Base-by-base conservation (phyloP, 2,113 vertebrate genomes). In the Megaleporinus macrocephalus region DNA sequence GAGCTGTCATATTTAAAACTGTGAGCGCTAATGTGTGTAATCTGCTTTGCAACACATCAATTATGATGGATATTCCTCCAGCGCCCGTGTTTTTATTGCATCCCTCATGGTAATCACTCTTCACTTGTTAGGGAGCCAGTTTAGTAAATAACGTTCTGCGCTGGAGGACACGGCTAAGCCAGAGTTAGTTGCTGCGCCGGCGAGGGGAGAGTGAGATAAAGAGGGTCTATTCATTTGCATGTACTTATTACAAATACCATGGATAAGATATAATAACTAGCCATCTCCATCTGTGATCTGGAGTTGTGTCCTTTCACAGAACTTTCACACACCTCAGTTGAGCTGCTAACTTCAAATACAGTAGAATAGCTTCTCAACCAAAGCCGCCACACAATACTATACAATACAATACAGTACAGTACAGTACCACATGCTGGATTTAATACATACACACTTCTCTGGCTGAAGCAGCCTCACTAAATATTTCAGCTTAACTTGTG, bases 1-100 rank as follows among this genome's bases (percentile, higher is more conserved):
- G 85, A 92, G 93, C 93, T 94, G 94, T 94, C 94, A 93, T 91
- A 89, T 91, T 89, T 90, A 92, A 92, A 93, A 91, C 92, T 92
- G 93, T 92, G 92, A 92, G 91, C 90, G 87, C 91, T 94, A 95
- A 95, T 94, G 92, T 95, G 93, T 94, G 93, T 95, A 94, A 95
- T 95, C 94, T 94, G 94, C 93, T 95, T 93, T 93, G 93, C 93
- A 93, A 95, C 94, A 94, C 93, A 94, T 95, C 93, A 94, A 93
- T 95, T 94, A 94, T 95, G 93, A 94, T 92, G 92, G 92, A 95
- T 95, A 92, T 92, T 93, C 89, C 91, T 91, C 87, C 80, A 51
- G 89, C 51, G 33, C 88, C 88, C 86, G 90, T 89, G 89, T 92
- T 90, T 87, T 84, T 90, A 87, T 76, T 84, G 79, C 84, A 85